These are phyloP conservation scores for Phylloscopus whistleri DNA, from an alignment of 2,113 vertebrate genomes.

Conservation along the genomic window DNA sequence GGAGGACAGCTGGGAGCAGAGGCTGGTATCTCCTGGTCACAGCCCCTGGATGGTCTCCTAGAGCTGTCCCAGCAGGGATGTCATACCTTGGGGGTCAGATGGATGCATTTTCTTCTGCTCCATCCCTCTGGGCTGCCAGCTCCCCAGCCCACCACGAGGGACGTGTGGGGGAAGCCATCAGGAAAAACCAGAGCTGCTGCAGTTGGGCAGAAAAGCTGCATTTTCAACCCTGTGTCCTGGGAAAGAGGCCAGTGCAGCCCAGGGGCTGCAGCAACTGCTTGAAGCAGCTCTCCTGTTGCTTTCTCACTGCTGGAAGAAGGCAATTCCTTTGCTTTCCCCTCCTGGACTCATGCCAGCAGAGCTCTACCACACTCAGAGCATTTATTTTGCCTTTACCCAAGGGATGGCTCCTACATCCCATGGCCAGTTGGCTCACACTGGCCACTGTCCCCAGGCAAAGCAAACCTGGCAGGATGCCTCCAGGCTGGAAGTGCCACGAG, in stretches of 20 bases:
- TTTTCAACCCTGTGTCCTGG: not conserved
- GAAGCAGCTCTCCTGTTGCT: not conserved
- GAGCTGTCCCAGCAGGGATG: not conserved
- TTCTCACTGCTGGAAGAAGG: not conserved
- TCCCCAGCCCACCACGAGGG: accelerated
- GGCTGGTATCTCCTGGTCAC: accelerated
- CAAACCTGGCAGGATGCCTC: not conserved
- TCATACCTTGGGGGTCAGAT: accelerated
- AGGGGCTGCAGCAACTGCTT: not conserved
- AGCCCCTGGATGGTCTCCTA: not conserved
- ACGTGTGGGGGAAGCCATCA: accelerated
- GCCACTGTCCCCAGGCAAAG: not conserved
- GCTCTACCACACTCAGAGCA: not conserved
- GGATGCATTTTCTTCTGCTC: not conserved
- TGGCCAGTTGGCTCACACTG: accelerated
- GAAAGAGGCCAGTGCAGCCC: not conserved
- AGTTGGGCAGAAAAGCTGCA: not conserved
- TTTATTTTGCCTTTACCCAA: not conserved
- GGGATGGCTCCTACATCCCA: not conserved
- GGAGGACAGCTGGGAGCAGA: not conserved
- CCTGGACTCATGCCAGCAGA: not conserved
- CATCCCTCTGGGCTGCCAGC: not conserved
- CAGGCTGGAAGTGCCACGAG: not conserved
- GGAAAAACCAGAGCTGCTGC: not conserved
- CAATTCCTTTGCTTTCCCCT: not conserved